Conservation (phyloP, 2,113 vertebrate genomes). For the Saguinus imperator region DNA sequence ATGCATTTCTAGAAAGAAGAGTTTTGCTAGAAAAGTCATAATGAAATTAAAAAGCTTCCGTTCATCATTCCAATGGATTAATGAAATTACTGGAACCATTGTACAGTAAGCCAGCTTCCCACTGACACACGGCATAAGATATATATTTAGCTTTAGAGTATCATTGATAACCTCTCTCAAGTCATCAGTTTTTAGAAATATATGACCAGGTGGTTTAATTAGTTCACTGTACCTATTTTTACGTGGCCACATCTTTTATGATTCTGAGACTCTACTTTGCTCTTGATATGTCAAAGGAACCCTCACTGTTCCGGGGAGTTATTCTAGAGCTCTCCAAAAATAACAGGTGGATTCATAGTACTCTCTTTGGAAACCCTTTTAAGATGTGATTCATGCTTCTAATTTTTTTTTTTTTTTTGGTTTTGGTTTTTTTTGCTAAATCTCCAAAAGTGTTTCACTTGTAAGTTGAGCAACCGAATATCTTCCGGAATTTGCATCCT, state of each 20-base stretch:
- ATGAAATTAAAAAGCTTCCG: conserved; percentile 59
- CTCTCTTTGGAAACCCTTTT: conserved; percentile 50
- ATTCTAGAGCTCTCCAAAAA: conserved; percentile 81
- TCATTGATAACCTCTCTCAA: conserved; percentile 79
- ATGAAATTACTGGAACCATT: conserved; percentile 72
- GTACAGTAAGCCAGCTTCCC: conserved; percentile 47
- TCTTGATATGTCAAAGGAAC: conserved; percentile 77
- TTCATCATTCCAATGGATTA: conserved; percentile 58
- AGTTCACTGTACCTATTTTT: conserved; percentile 82
- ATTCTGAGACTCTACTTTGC: conserved; percentile 80
- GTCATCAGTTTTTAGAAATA: conserved; percentile 79
- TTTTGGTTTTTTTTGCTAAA: neutral
- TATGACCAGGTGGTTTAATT: conserved; percentile 81
- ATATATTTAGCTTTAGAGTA: conserved; percentile 73
- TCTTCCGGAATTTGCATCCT: conserved; percentile 60
- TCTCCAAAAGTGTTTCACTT: conserved; percentile 66
- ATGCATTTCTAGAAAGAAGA: conserved; percentile 25
- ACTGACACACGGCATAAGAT: neutral
- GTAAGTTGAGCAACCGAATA: conserved; percentile 71
- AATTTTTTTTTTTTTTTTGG: conserved; percentile 5
- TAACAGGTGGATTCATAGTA: conserved; percentile 67
- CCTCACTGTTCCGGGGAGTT: conserved; percentile 77
- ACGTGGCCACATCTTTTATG: conserved; percentile 80
- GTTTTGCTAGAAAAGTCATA: conserved; percentile 29
- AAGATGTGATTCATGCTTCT: neutral